phyloP scores from a whole-genome alignment of 2,797 vertebrate genomes.

The Lagodon rhomboides region DNA sequence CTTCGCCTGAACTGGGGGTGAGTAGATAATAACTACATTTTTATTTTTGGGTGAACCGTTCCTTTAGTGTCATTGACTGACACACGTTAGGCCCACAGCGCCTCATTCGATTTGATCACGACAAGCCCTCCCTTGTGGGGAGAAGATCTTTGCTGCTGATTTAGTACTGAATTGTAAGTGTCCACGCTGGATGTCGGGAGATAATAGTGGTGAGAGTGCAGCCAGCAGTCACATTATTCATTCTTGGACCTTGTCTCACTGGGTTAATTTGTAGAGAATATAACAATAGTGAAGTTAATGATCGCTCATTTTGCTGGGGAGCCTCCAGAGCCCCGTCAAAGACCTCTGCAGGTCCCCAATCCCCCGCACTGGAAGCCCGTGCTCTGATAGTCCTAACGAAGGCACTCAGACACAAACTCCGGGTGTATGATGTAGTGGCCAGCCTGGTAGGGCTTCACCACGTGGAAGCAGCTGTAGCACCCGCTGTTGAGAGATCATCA shows the following conservation, averaged over 20 bases:
- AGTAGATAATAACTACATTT: no score
- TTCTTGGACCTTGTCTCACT: conserved; percentile 39
- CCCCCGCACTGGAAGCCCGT: conserved; percentile 11
- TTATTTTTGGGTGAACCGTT: no score
- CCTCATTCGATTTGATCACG: conserved; percentile 21
- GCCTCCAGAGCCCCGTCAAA: conserved; percentile 3
- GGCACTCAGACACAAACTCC: conserved; percentile 84
- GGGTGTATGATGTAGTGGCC: conserved; percentile 85
- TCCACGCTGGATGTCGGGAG: conserved; percentile 23
- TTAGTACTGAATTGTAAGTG: conserved; percentile 44
- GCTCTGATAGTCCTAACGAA: conserved; percentile 50
- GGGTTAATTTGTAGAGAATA: conserved; percentile 65
- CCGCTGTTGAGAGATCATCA: conserved; percentile 70
- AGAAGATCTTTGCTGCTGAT: conserved; percentile 43
- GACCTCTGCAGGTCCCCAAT: conserved; percentile 13
- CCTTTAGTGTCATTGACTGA: conserved; percentile 26
- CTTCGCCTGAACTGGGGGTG: no score
- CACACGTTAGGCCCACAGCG: conserved; percentile 17
- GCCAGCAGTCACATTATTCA: conserved; percentile 54
- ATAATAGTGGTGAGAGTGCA: conserved; percentile 41
- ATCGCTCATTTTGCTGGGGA: conserved; percentile 32
- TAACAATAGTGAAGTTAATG: conserved; percentile 57
- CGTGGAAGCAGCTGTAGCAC: conserved; percentile 87
- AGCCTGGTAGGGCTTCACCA: conserved; percentile 84
- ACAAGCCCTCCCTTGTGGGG: conserved; percentile 12